Evolutionary conservation across 2,888 invertebrate genomes (phyloP).

Genomic region (Lepeophtheirus nordmannii): DNA sequence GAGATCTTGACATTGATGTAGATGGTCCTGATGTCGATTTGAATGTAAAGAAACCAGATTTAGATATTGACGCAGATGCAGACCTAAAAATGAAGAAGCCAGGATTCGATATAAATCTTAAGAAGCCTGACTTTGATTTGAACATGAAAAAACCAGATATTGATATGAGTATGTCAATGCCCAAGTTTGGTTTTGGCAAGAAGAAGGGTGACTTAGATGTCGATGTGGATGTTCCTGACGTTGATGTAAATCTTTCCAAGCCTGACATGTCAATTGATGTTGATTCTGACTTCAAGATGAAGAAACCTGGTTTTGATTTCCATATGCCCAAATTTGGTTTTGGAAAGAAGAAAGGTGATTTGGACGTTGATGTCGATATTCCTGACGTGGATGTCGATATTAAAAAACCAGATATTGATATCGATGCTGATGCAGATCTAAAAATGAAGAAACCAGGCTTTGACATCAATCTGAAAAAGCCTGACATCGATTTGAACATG

Average conservation of each 20-base stretch:
- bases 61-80: background rate
- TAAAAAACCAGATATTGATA: background rate
- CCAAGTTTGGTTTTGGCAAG: background rate
- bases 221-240: background rate
- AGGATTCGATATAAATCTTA: background rate
- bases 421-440: background rate
- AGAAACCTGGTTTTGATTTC: background rate
- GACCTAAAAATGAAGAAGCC: background rate
- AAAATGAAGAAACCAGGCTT: constrained; percentile 2
- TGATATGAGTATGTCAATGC: background rate
- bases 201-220: background rate
- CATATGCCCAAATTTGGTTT: background rate
- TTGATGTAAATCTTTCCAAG: background rate
- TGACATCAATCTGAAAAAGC: background rate
- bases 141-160: background rate
- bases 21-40: background rate
- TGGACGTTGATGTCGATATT: background rate
- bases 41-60: background rate
- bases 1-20: background rate
- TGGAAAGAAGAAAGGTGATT: background rate
- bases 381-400: background rate
- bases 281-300: background rate
- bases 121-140: background rate
- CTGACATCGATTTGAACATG: background rate
- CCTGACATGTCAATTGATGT: background rate